phyloP scores from a whole-genome alignment of 2,113 vertebrate species.

The Nycticorax nycticorax region DNA sequence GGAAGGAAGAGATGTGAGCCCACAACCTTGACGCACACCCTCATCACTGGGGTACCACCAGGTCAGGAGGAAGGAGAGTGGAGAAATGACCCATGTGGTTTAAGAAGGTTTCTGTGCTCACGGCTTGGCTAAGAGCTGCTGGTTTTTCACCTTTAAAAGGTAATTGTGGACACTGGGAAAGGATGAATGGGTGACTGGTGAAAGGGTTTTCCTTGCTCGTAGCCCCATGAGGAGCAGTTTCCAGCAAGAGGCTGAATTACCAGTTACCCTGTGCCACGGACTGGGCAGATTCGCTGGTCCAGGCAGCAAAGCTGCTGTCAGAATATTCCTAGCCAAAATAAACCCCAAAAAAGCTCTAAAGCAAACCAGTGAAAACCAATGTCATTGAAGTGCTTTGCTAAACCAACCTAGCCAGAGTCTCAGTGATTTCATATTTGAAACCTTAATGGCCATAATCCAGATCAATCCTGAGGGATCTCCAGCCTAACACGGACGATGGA shows the following conservation, averaged over 20 bases:
- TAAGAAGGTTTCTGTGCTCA: not conserved
- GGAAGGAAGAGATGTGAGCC: not conserved
- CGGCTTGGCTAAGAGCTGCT: not conserved
- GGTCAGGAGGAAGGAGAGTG: not conserved
- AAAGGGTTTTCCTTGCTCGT: not conserved
- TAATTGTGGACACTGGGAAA: not conserved
- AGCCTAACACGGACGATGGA: not conserved
- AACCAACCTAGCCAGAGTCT: not conserved
- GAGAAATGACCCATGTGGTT: not conserved
- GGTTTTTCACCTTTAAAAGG: not conserved
- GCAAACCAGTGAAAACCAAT: not conserved
- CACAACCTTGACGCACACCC: not conserved
- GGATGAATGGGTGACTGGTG: not conserved
- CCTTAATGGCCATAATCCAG: not conserved
- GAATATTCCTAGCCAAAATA: not conserved
- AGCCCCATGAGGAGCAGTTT: not conserved
- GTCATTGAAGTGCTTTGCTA: not conserved
- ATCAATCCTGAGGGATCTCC: not conserved
- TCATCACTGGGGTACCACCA: accelerated
- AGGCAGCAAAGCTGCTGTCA: not conserved
- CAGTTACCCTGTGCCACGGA: not conserved
- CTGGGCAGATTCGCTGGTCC: accelerated
- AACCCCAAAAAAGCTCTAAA: not conserved
- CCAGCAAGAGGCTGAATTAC: not conserved
- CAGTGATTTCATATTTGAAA: not conserved